Evolutionary conservation across 2,113 vertebrate genomes (phyloP).

Genomic region (Isichthys henryi): DNA sequence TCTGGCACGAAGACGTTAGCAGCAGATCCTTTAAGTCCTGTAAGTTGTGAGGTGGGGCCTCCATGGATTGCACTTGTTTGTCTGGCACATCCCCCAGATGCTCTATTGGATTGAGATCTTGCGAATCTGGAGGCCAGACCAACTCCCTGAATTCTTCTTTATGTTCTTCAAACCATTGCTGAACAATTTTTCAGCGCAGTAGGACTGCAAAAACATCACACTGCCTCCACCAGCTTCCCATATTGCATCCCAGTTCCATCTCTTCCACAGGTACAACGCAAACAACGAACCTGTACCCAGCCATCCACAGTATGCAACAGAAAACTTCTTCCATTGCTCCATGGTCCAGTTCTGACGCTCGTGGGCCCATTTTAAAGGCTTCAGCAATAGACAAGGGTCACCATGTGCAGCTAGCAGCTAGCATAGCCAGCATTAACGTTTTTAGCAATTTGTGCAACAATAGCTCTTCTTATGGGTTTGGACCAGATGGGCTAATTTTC

Average conservation of each 20-base stretch:
- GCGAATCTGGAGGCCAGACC: neutral
- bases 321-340: neutral
- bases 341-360: neutral
- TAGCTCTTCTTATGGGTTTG: neutral
- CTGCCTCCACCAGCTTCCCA: neutral
- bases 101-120: neutral
- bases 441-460: neutral
- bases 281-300: neutral
- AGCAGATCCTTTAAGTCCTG: neutral
- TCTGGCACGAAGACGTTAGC: neutral
- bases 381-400: neutral
- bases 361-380: neutral
- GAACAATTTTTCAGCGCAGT: neutral
- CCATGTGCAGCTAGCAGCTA: neutral
- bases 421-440: neutral
- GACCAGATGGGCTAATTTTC: neutral
- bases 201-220: neutral
- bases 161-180: neutral
- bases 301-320: neutral
- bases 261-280: neutral
- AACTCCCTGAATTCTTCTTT: neutral
- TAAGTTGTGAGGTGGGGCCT: neutral
- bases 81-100: neutral
- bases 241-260: neutral
- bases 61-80: neutral